Evolutionary conservation across 2,113 vertebrate genomes (phyloP).

Genomic region (Takifugu bimaculatus): DNA sequence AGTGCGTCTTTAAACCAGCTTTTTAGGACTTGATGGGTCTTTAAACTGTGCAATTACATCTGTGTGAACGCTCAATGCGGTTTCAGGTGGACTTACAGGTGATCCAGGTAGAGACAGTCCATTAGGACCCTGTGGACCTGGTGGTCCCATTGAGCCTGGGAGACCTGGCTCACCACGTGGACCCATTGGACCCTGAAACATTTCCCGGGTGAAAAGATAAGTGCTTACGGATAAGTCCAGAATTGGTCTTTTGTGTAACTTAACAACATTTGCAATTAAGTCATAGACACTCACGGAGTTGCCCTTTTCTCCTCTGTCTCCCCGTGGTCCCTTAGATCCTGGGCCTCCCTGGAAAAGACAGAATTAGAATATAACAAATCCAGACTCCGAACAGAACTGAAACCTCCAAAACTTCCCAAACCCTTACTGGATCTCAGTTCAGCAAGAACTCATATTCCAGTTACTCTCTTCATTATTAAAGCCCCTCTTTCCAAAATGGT

Average conservation of each 20-base stretch:
- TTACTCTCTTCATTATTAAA: neutral
- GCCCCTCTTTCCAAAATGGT: constrained; percentile 32
- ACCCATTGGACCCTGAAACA: constrained; percentile 82
- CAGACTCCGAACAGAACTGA: constrained; percentile 50
- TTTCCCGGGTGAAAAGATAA: constrained; percentile 19
- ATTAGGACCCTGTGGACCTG: constrained; percentile 93
- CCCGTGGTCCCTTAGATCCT: constrained; percentile 90
- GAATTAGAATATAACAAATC: constrained; percentile 46
- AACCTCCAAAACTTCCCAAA: constrained; percentile 38
- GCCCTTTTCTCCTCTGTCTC: constrained; percentile 87
- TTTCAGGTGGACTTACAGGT: constrained; percentile 75
- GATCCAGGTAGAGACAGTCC: constrained; percentile 94
- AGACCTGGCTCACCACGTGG: constrained; percentile 86
- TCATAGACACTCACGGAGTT: constrained; percentile 78
- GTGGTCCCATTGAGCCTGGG: constrained; percentile 87
- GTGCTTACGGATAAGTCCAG: neutral
- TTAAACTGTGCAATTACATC: neutral
- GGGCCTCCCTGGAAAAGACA: constrained; percentile 83
- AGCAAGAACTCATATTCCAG: constrained; percentile 44
- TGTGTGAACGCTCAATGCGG: neutral
- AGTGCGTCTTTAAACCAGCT: constrained; percentile 25
- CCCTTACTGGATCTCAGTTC: constrained; percentile 38
- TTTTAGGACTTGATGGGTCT: neutral
- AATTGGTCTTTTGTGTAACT: constrained; percentile 14
- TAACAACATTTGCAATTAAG: neutral